Evolutionary conservation across 2,888 invertebrate genomes (phyloP), one percentile per base, ranked within the genome.

Genomic region (Ectemnius lituratus): DNA sequence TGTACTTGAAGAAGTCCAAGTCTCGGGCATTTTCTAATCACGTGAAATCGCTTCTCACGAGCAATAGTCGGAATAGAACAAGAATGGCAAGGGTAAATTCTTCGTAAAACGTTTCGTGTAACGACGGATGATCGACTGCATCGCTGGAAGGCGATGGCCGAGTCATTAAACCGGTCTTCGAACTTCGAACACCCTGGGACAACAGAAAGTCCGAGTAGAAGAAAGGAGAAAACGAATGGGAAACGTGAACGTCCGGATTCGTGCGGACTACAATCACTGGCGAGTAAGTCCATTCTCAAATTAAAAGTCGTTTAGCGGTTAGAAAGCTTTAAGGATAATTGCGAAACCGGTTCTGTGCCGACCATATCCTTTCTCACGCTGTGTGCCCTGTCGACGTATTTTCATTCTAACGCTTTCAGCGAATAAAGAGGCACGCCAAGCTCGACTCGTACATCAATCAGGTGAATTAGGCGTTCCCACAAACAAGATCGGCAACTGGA

Each of bases 271-370:
- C 67, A 57, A 20, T 62, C 49, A 58, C 63, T 58, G 59, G 70
- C 8, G 37, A 78, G 73, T 58, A 61, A 67, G 49, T 62, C 73
- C 57, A 61, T 63, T 61, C 61, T 63, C 62, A 58, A 71, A 76
- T 76, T 74, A 76, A 78, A 78, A 74, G 66, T 74, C 71, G 63
- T 73, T 76, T 74, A 76, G 73, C 52, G 27, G 68, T 59, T 64
- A 62, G 78, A 70, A 73, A 70, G 73, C 76, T 76, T 49, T 74
- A 76, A 59, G 62, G 59, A 70, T 73, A 78, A 78, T 78, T 76
- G 68, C 73, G 47, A 69, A 78, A 78, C 76, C 76, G 73, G 76
- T 78, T 73, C 57, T 46, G 58, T 58, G 59, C 69, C 67, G 47
- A 68, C 49, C 45, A 46, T 58, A 76, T 60, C 62, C 67, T 74